Evolutionary conservation across 2,113 vertebrate species (phyloP).

Genomic region (Pagrus major): DNA sequence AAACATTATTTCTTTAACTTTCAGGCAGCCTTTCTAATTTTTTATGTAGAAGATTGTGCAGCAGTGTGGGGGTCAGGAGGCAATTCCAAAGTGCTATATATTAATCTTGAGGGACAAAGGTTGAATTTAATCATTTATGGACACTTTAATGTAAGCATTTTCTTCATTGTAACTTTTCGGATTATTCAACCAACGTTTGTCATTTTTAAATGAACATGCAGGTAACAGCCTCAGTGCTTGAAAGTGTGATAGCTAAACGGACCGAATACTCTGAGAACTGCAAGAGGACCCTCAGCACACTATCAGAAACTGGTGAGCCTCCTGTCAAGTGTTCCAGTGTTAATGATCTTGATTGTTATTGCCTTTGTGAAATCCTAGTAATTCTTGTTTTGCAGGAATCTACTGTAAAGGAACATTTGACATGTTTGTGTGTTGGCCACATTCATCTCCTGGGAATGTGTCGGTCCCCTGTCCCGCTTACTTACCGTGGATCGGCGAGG

Average conservation of each 20-base stretch:
- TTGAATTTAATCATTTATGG: background rate
- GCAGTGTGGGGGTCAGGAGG: too few relatives aligned
- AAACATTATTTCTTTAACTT: too few relatives aligned
- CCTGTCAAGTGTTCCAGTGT: background rate
- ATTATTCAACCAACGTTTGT: too few relatives aligned
- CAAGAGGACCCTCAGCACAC: slow-evolving; percentile 80
- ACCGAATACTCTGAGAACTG: slow-evolving; percentile 90
- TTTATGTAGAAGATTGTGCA: too few relatives aligned
- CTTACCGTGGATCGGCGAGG: slow-evolving; percentile 88
- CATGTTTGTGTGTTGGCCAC: slow-evolving; percentile 92
- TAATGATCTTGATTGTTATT: background rate
- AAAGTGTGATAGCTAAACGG: slow-evolving; percentile 87
- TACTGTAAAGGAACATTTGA: slow-evolving; percentile 93
- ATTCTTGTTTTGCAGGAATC: slow-evolving; percentile 79
- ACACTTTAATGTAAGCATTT: background rate
- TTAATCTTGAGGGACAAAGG: too few relatives aligned
- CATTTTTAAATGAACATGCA: slow-evolving; percentile 55
- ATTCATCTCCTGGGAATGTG: slow-evolving; percentile 91
- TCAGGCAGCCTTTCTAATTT: too few relatives aligned
- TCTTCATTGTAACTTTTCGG: background rate
- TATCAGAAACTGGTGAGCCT: slow-evolving; percentile 81
- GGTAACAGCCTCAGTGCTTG: slow-evolving; percentile 87
- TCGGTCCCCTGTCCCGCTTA: slow-evolving; percentile 94
- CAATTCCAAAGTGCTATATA: too few relatives aligned
- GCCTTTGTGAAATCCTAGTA: background rate